phyloP scores from a whole-genome alignment of 2,797 vertebrate genomes.

The Diplodus sargus region DNA sequence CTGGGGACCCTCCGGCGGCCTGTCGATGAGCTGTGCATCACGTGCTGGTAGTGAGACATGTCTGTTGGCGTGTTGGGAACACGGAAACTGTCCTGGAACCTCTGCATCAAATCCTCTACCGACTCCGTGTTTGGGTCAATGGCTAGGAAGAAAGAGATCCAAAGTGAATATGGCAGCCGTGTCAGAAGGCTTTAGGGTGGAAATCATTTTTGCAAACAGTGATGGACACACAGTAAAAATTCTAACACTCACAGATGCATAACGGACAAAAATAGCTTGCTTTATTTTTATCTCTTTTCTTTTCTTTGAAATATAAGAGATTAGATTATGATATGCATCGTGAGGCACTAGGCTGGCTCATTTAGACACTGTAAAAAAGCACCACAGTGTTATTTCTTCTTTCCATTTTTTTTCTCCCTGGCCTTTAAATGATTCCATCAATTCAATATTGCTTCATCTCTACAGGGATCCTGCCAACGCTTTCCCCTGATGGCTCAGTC shows the following conservation, averaged over 20 bases:
- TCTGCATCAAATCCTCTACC: conserved; percentile 96
- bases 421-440: conserved; percentile 75
- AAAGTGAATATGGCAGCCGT: conserved; percentile 55
- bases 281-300: conserved; percentile 9
- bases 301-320: conserved; percentile 27
- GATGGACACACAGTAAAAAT: conserved; percentile 27
- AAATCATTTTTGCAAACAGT: conserved; percentile 16
- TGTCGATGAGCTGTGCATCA: conserved; percentile 87
- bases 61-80: conserved; percentile 91
- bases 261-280: conserved; percentile 14
- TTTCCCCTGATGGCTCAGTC: conserved; percentile 66
- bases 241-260: conserved; percentile 12
- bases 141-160: conserved; percentile 77
- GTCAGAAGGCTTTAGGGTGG: conserved; percentile 41
- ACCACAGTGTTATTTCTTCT: conserved; percentile 29
- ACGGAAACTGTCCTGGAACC: conserved; percentile 97
- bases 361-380: conserved; percentile 46
- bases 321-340: conserved; percentile 41
- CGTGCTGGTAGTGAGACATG: conserved; percentile 92
- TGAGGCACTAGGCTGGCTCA: conserved; percentile 33
- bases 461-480: conserved; percentile 69
- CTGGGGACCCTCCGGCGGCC: conserved; percentile 90
- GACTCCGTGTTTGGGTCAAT: conserved; percentile 91
- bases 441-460: conserved; percentile 75
- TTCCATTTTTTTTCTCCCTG: conserved; percentile 36